Evolutionary conservation across 1,140 invertebrate species (phyloP), one percentile per base, ranked within the genome.

Genomic region (Pseudomyrmex cubaensis): DNA sequence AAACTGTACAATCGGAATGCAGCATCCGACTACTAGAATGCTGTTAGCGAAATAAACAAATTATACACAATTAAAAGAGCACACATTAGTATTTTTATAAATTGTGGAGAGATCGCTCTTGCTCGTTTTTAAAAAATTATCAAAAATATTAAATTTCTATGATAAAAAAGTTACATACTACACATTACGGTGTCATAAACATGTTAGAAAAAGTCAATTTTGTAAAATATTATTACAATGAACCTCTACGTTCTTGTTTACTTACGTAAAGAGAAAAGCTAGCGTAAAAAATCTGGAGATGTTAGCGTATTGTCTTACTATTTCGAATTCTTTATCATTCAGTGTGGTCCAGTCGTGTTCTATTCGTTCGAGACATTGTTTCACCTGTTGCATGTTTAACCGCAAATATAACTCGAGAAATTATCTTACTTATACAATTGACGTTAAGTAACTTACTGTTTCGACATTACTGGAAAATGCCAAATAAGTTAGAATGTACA

Each of bases 261-360:
- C n/a, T 15, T 56, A 56, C 59, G 35, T 50, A 75, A 15, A 10
- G 1, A 9, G 2, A 2, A 52, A 63, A 44, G 9, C 7, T 1
- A 35, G 8, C 3, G 17, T 35, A 2, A 63, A 0, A 0, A 0
- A 8, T 59, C 7, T 75, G 9, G 35, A 62, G 0, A 2, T 12
- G 2, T 20, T 62, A 13, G 7, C 20, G 13, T 75, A 52, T n/a
- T 75, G 13, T 20, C 48, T 57, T 22, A 75, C 50, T 2, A 75
- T 75, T n/a, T 0, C 13, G 13, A 69, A 48, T n/a, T 77, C 75
- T 62, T 67, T n/a, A 13, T 17, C 54, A 0, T n/a, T 56, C 3
- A 77, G 44, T 12, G 75, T 44, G 5, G n/a, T 54, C 75, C 75
- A 77, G 20, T 77, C 75, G 15, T 56, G 8, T 12, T 20, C 1